Percentiles rank a stretch among this genome's conserved stretches.
Conservation (phyloP, 2,113 vertebrate genomes). For the Motacilla alba region DNA sequence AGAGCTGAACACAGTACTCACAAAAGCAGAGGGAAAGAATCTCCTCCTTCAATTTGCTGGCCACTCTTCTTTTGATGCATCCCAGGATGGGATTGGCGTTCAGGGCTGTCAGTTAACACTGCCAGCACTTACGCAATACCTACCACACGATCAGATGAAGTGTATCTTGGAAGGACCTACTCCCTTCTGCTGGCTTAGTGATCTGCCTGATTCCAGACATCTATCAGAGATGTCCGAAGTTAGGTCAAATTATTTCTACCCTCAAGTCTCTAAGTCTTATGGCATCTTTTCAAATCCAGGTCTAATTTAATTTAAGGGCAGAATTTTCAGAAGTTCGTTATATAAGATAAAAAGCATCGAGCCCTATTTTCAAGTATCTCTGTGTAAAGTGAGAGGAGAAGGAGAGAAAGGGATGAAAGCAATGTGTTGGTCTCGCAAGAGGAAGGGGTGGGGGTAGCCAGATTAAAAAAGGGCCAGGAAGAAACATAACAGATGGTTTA, state of each 20-base stretch:
- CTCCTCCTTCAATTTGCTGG: neutral
- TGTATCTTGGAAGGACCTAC: neutral
- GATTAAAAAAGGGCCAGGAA: conserved; percentile 58
- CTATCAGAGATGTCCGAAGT: neutral
- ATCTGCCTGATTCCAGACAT: neutral
- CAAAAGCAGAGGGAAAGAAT: neutral
- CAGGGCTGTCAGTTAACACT: neutral
- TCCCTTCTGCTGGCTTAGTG: neutral
- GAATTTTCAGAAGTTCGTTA: conserved; percentile 48
- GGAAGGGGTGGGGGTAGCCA: conserved; percentile 57
- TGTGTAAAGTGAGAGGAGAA: conserved; percentile 60
- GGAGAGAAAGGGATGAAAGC: conserved; percentile 62
- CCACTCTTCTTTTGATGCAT: neutral
- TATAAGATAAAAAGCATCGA: conserved; percentile 6
- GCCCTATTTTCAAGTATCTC: conserved; percentile 60
- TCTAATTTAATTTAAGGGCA: conserved; percentile 47
- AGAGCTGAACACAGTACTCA: neutral
- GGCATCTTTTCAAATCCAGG: conserved; percentile 19
- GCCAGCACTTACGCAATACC: accelerated
- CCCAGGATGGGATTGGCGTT: accelerated
- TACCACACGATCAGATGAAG: neutral
- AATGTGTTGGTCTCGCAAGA: conserved; percentile 67
- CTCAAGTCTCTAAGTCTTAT: neutral
- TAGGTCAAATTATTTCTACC: neutral
- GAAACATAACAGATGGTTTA: conserved; percentile 66